Evolutionary conservation across 2,888 invertebrate genomes (phyloP).

Genomic region (Resseliella maxima): DNA sequence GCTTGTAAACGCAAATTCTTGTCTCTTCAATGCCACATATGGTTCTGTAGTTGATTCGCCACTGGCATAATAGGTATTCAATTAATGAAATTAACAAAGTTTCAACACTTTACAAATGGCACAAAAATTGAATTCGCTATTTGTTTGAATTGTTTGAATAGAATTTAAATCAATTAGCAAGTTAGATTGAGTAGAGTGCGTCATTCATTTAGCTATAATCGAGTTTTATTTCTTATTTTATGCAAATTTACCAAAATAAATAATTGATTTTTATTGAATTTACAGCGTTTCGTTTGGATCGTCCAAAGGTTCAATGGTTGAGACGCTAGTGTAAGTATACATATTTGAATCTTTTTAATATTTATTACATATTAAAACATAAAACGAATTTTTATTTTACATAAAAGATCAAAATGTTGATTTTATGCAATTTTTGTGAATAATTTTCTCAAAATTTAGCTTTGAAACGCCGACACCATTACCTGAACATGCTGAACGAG

Average conservation of each 20-base stretch:
- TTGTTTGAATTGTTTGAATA: background rate
- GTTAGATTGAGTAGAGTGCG: background rate
- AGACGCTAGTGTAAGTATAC: conserved; percentile 77
- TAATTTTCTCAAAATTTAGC: conserved; percentile 51
- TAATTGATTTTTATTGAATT: conserved; percentile 61
- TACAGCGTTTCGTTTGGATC: conserved; percentile 92
- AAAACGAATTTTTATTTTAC: no score
- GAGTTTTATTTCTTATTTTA: background rate
- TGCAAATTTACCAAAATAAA: background rate
- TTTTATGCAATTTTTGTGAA: no score
- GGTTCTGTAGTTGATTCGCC: background rate
- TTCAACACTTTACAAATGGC: background rate
- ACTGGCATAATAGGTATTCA: conserved; percentile 5
- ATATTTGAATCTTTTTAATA: no score
- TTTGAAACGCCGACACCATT: conserved; percentile 83
- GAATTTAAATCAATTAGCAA: conserved; percentile 46
- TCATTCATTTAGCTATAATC: background rate
- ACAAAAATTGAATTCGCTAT: conserved; percentile 11
- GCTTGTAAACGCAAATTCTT: background rate
- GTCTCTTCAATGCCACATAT: background rate
- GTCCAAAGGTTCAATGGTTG: conserved; percentile 94
- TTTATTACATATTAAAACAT: no score
- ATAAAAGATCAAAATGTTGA: no score
- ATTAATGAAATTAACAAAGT: conserved; percentile 51
- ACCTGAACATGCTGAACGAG: conserved; percentile 70